A percentile compares a stretch with the other conserved stretches of the same genome.
phyloP scores from a whole-genome alignment of 2,113 vertebrate genomes.

The Poeciliopsis occidentalis region DNA sequence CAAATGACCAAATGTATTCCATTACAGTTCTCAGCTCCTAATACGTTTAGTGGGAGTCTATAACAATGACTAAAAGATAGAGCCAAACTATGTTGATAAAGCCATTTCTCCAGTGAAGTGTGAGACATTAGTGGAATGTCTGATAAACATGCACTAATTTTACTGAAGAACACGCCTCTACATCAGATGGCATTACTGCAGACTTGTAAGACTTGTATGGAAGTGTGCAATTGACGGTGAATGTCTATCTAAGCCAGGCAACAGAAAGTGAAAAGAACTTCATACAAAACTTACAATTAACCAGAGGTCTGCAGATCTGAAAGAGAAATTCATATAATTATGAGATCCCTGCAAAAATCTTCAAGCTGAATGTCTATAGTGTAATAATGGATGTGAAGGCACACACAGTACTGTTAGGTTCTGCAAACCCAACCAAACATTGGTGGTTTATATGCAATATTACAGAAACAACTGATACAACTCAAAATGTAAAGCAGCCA shows the following conservation, averaged over 20 bases:
- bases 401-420: conserved; percentile 49
- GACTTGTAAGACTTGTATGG: no score
- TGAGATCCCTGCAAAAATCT: conserved; percentile 54
- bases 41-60: not conserved
- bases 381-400: conserved; percentile 57
- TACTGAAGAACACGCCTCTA: not conserved
- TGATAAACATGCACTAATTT: not conserved
- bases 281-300: conserved; percentile 11
- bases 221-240: conserved; percentile 12
- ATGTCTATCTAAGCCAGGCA: conserved; percentile 11
- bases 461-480: conserved; percentile 33
- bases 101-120: not conserved
- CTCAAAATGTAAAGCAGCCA: conserved; percentile 31
- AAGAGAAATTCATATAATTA: not conserved
- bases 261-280: conserved; percentile 1
- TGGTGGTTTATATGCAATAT: not conserved
- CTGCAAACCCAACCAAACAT: conserved; percentile 17
- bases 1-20: no score
- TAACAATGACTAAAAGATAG: not conserved
- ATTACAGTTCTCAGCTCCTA: not conserved
- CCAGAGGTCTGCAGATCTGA: no score
- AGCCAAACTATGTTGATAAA: not conserved
- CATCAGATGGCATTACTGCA: no score
- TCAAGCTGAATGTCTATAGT: conserved; percentile 32
- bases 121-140: not conserved